phyloP scores from a whole-genome alignment of 1,140 invertebrate genomes.

The Saxidomus purpurata region DNA sequence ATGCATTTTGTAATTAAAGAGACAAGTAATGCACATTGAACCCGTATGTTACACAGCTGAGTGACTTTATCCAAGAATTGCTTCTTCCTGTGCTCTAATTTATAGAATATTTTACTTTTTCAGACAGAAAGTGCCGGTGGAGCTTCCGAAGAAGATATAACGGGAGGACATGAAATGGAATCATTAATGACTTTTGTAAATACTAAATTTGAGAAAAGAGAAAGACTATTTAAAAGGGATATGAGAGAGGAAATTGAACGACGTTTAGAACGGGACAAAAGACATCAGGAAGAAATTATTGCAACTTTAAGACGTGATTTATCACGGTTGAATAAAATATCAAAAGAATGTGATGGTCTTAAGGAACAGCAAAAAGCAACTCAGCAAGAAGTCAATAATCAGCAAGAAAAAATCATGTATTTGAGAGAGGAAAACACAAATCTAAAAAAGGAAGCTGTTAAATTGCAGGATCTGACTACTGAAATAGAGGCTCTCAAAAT shows the following conservation, averaged over 20 bases:
- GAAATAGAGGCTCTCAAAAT: slow-evolving; percentile 18
- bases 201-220: slow-evolving; percentile 27
- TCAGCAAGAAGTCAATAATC: slow-evolving; percentile 19
- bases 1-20: neutral
- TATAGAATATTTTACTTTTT: neutral
- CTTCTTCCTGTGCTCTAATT: neutral
- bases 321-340: slow-evolving; percentile 46
- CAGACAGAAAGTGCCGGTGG: slow-evolving; percentile 43
- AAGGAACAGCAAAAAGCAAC: slow-evolving; percentile 27
- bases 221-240: slow-evolving; percentile 42
- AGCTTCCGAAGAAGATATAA: neutral
- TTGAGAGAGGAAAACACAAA: slow-evolving; percentile 31
- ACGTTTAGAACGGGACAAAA: slow-evolving; percentile 32
- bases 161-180: slow-evolving; percentile 23
- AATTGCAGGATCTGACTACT: neutral
- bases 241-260: slow-evolving; percentile 53
- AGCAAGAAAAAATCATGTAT: slow-evolving; percentile 35
- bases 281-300: slow-evolving; percentile 42
- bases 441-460: neutral
- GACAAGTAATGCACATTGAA: neutral
- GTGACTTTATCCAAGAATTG: neutral
- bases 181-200: slow-evolving; percentile 35
- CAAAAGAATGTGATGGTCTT: slow-evolving; percentile 51
- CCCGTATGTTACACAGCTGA: neutral
- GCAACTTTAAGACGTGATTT: slow-evolving; percentile 40